Percentiles rank a stretch among this genome's conserved stretches.
phyloP scores from a whole-genome alignment of 2,888 invertebrate species.

The Drosophila mimica region DNA sequence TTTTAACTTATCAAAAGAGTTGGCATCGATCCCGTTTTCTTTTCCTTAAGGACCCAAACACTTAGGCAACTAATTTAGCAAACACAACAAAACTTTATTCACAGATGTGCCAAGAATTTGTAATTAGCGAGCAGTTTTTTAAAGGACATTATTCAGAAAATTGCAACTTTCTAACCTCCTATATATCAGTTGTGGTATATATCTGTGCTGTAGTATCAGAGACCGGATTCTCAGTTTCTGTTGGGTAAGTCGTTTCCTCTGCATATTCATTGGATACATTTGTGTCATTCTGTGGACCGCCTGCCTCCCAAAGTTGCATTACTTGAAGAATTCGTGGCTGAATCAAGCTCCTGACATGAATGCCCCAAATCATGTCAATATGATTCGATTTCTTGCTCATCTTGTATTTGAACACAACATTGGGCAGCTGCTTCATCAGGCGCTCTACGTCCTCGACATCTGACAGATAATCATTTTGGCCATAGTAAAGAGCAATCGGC shows the following conservation, averaged over 20 bases:
- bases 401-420: slow-evolving; percentile 64
- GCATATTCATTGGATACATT: background rate
- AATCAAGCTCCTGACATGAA: slow-evolving; percentile 48
- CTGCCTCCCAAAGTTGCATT: slow-evolving; percentile 41
- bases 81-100: background rate
- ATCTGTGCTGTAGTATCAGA: background rate
- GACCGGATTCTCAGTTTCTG: background rate
- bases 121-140: background rate
- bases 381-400: slow-evolving; percentile 77
- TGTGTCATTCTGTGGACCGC: slow-evolving; percentile 2
- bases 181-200: background rate
- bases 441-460: slow-evolving; percentile 79
- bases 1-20: background rate
- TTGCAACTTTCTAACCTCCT: background rate
- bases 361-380: slow-evolving; percentile 70
- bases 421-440: slow-evolving; percentile 67
- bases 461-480: slow-evolving; percentile 87
- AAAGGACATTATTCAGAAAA: background rate
- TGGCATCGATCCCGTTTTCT: background rate
- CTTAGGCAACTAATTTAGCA: background rate
- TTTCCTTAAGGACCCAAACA: background rate
- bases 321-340: slow-evolving; percentile 67
- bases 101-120: background rate
- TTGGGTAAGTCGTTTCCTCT: background rate
- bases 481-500: slow-evolving; percentile 86